phyloP scores from a whole-genome alignment of 2,888 invertebrate species.

The Diplolepis rosae region DNA sequence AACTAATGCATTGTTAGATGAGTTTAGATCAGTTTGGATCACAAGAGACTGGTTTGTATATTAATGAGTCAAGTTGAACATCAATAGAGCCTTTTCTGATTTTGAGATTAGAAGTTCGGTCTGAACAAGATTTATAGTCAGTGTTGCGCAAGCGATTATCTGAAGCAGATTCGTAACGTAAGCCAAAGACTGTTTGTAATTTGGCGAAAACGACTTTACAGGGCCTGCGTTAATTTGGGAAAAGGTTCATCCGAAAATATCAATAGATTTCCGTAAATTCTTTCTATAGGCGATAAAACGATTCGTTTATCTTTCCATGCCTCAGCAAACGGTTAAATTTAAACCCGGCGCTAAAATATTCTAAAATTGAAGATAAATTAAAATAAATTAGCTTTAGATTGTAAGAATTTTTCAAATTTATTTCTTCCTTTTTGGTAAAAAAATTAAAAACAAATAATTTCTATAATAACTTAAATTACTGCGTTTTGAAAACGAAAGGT shows the following conservation, averaged over 20 bases:
- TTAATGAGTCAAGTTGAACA: not conserved
- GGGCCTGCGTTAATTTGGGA: not conserved
- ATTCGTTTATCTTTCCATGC: slow-evolving; percentile 10
- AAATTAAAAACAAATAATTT: not conserved
- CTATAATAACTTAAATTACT: not conserved
- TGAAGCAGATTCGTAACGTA: not conserved
- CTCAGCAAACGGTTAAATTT: not conserved
- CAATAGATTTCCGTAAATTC: slow-evolving; percentile 12
- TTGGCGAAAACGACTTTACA: not conserved
- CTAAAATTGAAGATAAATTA: not conserved
- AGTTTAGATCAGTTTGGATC: too few relatives aligned
- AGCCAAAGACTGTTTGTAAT: slow-evolving; percentile 14
- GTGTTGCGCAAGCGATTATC: not conserved
- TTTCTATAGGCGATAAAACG: not conserved
- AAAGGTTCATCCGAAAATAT: not conserved
- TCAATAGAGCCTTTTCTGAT: not conserved
- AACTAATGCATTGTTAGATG: too few relatives aligned
- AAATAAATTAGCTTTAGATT: not conserved
- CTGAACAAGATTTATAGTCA: not conserved
- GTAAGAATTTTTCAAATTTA: not conserved
- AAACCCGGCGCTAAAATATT: not conserved
- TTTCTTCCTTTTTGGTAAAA: not conserved
- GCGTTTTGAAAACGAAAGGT: slow-evolving; percentile 49
- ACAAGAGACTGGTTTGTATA: not conserved
- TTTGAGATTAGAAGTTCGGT: not conserved